Conservation (phyloP, 2,888 invertebrate species). For the Orchesella flavescens region DNA sequence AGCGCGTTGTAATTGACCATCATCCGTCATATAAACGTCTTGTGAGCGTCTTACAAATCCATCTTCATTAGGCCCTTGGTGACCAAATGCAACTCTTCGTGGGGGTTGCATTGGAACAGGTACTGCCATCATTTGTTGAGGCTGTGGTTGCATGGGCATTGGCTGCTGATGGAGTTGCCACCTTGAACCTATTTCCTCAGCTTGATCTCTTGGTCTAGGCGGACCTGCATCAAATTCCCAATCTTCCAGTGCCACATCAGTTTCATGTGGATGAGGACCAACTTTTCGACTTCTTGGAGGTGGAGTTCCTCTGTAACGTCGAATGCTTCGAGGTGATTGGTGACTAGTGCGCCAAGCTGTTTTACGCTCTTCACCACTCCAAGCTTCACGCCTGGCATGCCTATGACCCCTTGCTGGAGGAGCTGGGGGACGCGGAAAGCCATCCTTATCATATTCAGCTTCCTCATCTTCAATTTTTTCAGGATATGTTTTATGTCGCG, state of each 20-base stretch:
- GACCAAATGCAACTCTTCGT: slow-evolving; percentile 56
- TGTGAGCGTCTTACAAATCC: slow-evolving; percentile 51
- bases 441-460: slow-evolving; percentile 52
- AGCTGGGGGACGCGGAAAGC: slow-evolving; percentile 20
- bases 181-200: slow-evolving; percentile 67
- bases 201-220: slow-evolving; percentile 52
- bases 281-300: slow-evolving; percentile 46
- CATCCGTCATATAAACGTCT: slow-evolving; percentile 25
- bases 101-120: slow-evolving; percentile 21
- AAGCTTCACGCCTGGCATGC: slow-evolving; percentile 81
- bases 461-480: slow-evolving; percentile 58
- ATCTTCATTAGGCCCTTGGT: slow-evolving; percentile 64
- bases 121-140: slow-evolving; percentile 73
- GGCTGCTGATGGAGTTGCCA: slow-evolving; percentile 66
- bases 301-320: slow-evolving; percentile 46
- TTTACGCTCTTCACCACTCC: slow-evolving; percentile 84
- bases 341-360: slow-evolving; percentile 73
- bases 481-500: slow-evolving; percentile 61
- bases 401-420: slow-evolving; percentile 38
- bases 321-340: slow-evolving; percentile 72
- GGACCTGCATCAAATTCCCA: slow-evolving; percentile 69
- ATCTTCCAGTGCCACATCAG: slow-evolving; percentile 68
- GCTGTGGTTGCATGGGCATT: slow-evolving; percentile 76
- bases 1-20: slow-evolving; percentile 23
- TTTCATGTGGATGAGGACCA: slow-evolving; percentile 58